Base-by-base conservation (phyloP, 2,797 vertebrate genomes). In the Scleropages formosus region DNA sequence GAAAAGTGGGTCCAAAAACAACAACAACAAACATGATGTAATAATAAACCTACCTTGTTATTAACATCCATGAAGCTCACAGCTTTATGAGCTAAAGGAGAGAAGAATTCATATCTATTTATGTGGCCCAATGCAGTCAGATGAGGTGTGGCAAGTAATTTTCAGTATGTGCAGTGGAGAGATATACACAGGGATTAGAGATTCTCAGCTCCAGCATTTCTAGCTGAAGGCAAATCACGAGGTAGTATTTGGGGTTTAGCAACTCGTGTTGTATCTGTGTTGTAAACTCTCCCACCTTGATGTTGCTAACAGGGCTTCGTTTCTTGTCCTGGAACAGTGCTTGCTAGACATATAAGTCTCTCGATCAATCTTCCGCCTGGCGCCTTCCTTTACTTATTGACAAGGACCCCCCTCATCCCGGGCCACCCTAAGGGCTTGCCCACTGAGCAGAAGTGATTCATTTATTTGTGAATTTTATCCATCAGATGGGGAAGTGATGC, bases 391-490 rank as follows among this genome's bases (percentile, higher is more conserved):
- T 20, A 53, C 67, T 46, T 67, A 69, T 53, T 22, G 13, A 24
- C 67, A n/a, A n/a, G n/a, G 53, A 68, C n/a, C 31, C 31, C 2
- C 70, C 3, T 75, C 56, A 80, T 82, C 80, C 76, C 31, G 39
- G 46, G 72, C 79, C 7, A 76, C 78, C 80, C 71, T 31, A 0
- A 13, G 83, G 80, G 74, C 82, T 74, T 80, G 60, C 0, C 78
- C 83, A 74, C 84, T 82, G 81, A 2, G 51, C 71, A 85, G 83
- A 85, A 85, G 87, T 86, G 75, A 82, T 81, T 87, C 80, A 83
- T 84, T 88, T 85, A 86, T 86, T 85, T 84, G 83, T 84, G 82
- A 83, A 86, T 87, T 84, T 86, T 81, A 85, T 79, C 77, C n/a
- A 13, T 82, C 81, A 77, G 47, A 85, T 78, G 79, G 83, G 85